A percentile compares a stretch with the other conserved stretches of the same genome.
phyloP scores from a whole-genome alignment of 2,797 vertebrate genomes.

The Pipistrellus pygmaeus region DNA sequence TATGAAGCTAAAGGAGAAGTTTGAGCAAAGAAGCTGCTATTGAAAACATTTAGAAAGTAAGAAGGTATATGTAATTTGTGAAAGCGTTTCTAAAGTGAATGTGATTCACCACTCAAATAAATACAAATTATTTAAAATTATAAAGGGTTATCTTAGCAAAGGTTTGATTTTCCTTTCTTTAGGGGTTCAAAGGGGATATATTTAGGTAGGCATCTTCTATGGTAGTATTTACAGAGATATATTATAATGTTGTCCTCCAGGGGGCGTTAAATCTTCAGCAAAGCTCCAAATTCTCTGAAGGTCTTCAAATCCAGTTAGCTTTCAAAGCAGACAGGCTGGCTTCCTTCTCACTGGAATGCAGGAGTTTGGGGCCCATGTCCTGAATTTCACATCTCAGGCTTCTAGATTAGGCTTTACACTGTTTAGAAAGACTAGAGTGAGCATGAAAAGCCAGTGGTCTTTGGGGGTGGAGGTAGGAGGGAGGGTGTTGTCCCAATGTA shows the following conservation, averaged over 20 bases:
- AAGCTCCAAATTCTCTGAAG: not conserved
- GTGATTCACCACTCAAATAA: constrained; percentile 2
- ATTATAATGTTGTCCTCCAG: constrained; percentile 75
- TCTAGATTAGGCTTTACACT: not conserved
- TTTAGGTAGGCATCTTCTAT: not conserved
- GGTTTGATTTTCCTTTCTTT: not conserved
- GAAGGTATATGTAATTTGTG: not conserved
- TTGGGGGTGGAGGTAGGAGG: no score
- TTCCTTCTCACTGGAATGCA: not conserved
- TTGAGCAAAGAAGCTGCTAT: not conserved
- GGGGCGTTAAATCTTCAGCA: constrained; percentile 72
- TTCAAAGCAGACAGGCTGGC: not conserved
- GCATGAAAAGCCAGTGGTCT: not conserved
- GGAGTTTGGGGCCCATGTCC: not conserved
- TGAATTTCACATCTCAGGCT: not conserved
- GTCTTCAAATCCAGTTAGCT: not conserved
- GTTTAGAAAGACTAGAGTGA: not conserved
- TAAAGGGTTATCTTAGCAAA: not conserved
- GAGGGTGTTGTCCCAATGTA: not conserved
- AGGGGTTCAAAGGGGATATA: no score
- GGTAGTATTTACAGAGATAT: not conserved
- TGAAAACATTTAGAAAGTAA: constrained; percentile 10
- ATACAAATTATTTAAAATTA: not conserved
- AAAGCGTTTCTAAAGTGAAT: not conserved
- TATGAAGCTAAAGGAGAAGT: not conserved